These are phyloP conservation scores for Phrynocephalus guinanensis DNA, from an alignment of 2,797 vertebrate species.

Conservation along the genomic window DNA sequence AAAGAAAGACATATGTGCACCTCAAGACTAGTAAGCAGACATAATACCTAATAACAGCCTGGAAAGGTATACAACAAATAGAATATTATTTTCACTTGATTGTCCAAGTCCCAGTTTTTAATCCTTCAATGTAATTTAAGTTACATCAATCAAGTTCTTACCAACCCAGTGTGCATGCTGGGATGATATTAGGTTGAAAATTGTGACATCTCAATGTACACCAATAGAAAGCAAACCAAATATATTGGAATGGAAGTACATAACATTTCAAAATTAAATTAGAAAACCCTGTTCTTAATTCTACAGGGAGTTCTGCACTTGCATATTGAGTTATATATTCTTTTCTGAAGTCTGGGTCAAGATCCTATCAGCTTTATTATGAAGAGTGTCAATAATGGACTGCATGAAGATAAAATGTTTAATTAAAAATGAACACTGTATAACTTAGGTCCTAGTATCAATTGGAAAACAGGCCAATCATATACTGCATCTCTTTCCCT, in stretches of 20 bases:
- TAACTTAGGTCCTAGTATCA: slow-evolving; percentile 62
- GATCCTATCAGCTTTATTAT: slow-evolving; percentile 71
- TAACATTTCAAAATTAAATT: slow-evolving; percentile 65
- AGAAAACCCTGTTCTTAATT: slow-evolving; percentile 64
- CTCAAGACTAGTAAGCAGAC: background rate
- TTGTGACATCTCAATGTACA: background rate
- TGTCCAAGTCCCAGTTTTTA: background rate
- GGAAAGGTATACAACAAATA: background rate
- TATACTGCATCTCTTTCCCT: slow-evolving; percentile 32
- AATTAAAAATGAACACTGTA: slow-evolving; percentile 74
- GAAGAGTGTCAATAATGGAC: slow-evolving; percentile 71
- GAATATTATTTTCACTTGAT: background rate
- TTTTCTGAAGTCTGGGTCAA: slow-evolving; percentile 69
- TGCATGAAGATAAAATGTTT: slow-evolving; percentile 67
- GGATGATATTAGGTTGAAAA: background rate
- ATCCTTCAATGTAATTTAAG: background rate
- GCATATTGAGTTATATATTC: slow-evolving; percentile 68
- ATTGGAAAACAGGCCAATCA: slow-evolving; percentile 55
- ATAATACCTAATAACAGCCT: background rate
- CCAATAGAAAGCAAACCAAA: slow-evolving; percentile 41
- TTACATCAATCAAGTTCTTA: too few species aligned
- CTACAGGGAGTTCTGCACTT: slow-evolving; percentile 54
- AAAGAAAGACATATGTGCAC: background rate
- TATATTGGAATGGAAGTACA: slow-evolving; percentile 44
- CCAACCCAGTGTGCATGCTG: background rate